A percentile compares a stretch with the other conserved stretches of the same genome.
Conservation (phyloP, 2,113 vertebrate genomes). For the Seriola dumerili region DNA sequence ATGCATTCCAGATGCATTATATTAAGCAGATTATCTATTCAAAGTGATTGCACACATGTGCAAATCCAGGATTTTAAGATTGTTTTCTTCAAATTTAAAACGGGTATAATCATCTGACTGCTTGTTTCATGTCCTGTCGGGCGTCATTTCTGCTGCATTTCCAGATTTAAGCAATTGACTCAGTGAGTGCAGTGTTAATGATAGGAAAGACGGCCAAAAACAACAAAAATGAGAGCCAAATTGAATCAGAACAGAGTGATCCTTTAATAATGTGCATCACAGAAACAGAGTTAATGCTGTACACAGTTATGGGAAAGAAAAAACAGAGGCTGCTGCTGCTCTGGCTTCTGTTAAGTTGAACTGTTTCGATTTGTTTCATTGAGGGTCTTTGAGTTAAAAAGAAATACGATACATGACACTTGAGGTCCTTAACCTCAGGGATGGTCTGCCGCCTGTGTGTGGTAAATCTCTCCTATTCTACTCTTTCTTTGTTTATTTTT, state of each 20-base stretch:
- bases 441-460: slow-evolving; percentile 75
- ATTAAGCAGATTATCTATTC: background rate
- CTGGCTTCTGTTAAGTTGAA: slow-evolving; percentile 35
- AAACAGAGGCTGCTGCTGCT: slow-evolving; percentile 5
- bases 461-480: slow-evolving; percentile 74
- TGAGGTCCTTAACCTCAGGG: slow-evolving; percentile 75
- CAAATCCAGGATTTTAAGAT: background rate
- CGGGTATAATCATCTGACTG: background rate
- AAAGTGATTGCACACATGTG: background rate
- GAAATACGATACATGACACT: slow-evolving; percentile 66
- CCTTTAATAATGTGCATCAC: background rate
- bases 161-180: background rate
- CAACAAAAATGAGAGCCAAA: background rate
- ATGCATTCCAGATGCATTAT: background rate
- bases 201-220: background rate
- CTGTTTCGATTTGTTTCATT: slow-evolving; percentile 45
- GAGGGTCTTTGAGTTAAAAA: slow-evolving; percentile 54
- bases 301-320: background rate
- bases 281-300: background rate
- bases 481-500: slow-evolving; percentile 75
- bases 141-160: background rate
- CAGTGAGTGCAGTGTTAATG: background rate
- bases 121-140: background rate
- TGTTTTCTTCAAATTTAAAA: background rate
- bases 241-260: background rate